Conservation (phyloP, 2,888 invertebrate genomes). For the Megamerina dolium region DNA sequence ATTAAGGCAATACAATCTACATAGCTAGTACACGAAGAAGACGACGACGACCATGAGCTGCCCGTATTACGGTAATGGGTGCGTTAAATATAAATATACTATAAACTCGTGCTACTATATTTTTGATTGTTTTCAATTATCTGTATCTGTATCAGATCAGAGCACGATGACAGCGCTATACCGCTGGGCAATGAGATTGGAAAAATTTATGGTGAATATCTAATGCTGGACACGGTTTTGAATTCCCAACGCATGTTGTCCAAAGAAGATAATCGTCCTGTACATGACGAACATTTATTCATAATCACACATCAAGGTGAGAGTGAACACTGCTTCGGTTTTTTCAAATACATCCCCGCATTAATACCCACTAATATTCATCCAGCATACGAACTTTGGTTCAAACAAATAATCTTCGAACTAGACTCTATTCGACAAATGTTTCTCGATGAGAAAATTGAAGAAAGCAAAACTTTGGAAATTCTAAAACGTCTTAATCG, state of each 20-base stretch:
- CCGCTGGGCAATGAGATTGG: constrained; percentile 66
- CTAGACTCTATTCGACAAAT: constrained; percentile 84
- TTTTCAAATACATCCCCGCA: not conserved
- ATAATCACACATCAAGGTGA: constrained; percentile 96
- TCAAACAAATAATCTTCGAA: constrained; percentile 97
- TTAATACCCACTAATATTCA: no score
- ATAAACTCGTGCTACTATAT: no score
- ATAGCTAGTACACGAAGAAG: no score
- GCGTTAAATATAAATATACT: no score
- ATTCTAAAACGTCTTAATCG: constrained; percentile 87
- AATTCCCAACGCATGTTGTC: constrained; percentile 77
- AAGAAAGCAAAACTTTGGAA: constrained; percentile 88
- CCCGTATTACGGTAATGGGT: no score
- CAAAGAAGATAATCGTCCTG: constrained; percentile 62
- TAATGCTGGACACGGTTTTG: constrained; percentile 83
- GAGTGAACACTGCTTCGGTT: not conserved
- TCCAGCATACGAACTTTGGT: constrained; percentile 96
- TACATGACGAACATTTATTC: constrained; percentile 96
- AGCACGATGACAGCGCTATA: constrained; percentile 37
- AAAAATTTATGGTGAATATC: constrained; percentile 84
- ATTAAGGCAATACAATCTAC: no score
- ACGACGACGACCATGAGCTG: no score
- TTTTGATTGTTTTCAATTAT: no score
- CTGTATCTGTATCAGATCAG: constrained; percentile 23
- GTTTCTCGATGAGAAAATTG: constrained; percentile 68